Evolutionary conservation across 2,113 vertebrate genomes (phyloP), one percentile per base, ranked within the genome.

Genomic region (Phyllostomus discolor): DNA sequence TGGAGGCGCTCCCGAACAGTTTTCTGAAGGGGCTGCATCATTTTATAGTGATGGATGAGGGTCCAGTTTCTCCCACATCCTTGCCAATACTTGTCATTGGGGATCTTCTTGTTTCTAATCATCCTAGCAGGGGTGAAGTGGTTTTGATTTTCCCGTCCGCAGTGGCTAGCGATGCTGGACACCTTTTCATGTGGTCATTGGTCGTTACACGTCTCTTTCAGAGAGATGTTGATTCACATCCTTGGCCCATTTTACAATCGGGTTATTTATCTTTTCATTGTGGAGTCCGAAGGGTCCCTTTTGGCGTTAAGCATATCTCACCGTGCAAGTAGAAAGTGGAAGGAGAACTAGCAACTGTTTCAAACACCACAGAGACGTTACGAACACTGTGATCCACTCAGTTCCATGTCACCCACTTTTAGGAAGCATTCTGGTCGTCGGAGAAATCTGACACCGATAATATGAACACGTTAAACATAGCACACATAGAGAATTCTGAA

Each of bases 341-440:
- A 70, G 35, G 46, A n/a, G 59, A 90, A 86, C 52, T 38, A 87
- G n/a, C 28, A 92, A 35, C n/a, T 84, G 59, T 90, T 90, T 93
- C 92, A 69, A 90, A 90, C 3, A 43, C 33, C 0, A 2, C 52
- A 88, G 86, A 83, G 54, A 88, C 2, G 10, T 43, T 64, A 26
- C 31, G 20, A 48, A 26, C 41, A 62, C 9, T 24, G 70, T 78
- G 50, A 59, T 35, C 69, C 75, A 31, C 46, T 82, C 7, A 52
- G 1, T 54, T 85, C 48, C 1, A 8, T 41, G n/a, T 84, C 35
- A 73, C 20, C 80, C 86, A 52, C 66, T 50, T 94, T 69, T 66
- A 50, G 54, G 50, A 28, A 28, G 48, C 50, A 16, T 75, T 82
- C 33, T 89, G 67, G 28, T 64, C 33, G 38, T 15, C 31, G 33